A percentile compares a stretch with the other conserved stretches of the same genome.
Conservation (phyloP, 2,113 vertebrate species). For the Prionailurus bengalensis region DNA sequence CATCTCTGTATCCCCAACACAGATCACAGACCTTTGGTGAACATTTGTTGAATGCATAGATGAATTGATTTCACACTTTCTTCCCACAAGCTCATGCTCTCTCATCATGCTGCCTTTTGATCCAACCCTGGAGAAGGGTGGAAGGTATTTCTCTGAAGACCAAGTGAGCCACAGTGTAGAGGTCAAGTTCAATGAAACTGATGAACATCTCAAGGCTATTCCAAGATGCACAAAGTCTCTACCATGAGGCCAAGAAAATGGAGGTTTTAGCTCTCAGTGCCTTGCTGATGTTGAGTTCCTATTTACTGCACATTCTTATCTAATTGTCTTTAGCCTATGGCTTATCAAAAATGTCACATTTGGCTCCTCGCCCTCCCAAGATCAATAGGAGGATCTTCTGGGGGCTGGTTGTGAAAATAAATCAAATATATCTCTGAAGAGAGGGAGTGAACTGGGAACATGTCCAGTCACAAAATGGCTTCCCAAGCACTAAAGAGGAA, state of each 20-base stretch:
- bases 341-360: constrained; percentile 76
- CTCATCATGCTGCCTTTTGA: constrained; percentile 37
- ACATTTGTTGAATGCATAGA: neutral
- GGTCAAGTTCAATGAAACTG: constrained; percentile 8
- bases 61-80: neutral
- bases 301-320: constrained; percentile 73
- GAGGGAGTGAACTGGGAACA: constrained; percentile 49
- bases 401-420: constrained; percentile 66
- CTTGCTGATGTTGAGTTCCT: constrained; percentile 64
- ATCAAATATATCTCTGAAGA: constrained; percentile 68
- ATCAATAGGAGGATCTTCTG: constrained; percentile 71
- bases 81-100: constrained; percentile 29
- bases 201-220: neutral
- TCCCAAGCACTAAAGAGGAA: constrained; percentile 5
- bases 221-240: neutral
- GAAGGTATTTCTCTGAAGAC: constrained; percentile 17
- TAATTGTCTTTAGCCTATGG: constrained; percentile 74
- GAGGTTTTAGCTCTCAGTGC: constrained; percentile 49
- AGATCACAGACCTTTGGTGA: neutral
- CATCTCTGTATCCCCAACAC: neutral
- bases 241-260: neutral
- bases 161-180: neutral
- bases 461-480: constrained; percentile 44
- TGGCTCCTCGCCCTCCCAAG: constrained; percentile 72
- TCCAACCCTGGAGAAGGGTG: neutral